Evolutionary conservation across 2,113 vertebrate species (phyloP).

Genomic region (Rhabdomys dilectus): DNA sequence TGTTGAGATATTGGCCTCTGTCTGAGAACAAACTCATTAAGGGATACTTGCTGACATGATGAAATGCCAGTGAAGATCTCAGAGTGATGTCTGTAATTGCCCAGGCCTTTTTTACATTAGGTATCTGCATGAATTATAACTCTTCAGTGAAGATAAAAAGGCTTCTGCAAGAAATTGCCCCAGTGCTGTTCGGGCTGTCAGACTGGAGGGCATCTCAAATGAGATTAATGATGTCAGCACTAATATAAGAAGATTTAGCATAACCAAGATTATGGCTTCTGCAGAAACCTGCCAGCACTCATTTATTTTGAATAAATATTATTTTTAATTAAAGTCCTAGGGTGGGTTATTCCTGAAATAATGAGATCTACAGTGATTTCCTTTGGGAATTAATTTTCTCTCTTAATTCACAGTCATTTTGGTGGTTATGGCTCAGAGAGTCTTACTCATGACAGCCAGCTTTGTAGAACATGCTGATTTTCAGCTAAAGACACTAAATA

Average conservation of each 20-base stretch:
- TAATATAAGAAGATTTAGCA: conserved; percentile 86
- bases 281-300: conserved; percentile 88
- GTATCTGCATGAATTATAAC: conserved; percentile 84
- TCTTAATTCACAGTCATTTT: conserved; percentile 87
- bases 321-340: conserved; percentile 92
- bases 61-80: conserved; percentile 75
- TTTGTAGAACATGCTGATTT: conserved; percentile 67
- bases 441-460: conserved; percentile 78
- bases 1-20: conserved; percentile 55
- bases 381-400: conserved; percentile 90
- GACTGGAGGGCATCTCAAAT: conserved; percentile 86
- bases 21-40: conserved; percentile 81
- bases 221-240: conserved; percentile 88
- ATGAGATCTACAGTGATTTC: conserved; percentile 90
- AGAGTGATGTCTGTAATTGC: conserved; percentile 85
- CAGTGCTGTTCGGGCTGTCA: conserved; percentile 79
- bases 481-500: conserved; percentile 75
- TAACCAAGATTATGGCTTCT: conserved; percentile 86
- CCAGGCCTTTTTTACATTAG: conserved; percentile 78
- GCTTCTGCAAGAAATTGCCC: conserved; percentile 79
- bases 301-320: conserved; percentile 91
- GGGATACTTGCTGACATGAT: conserved; percentile 69
- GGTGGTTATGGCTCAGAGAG: conserved; percentile 82
- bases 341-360: conserved; percentile 88
- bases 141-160: conserved; percentile 88